Percentiles rank a stretch among this genome's conserved stretches.
phyloP scores from a whole-genome alignment of 2,888 invertebrate species.

The Pristionchus mayeri region DNA sequence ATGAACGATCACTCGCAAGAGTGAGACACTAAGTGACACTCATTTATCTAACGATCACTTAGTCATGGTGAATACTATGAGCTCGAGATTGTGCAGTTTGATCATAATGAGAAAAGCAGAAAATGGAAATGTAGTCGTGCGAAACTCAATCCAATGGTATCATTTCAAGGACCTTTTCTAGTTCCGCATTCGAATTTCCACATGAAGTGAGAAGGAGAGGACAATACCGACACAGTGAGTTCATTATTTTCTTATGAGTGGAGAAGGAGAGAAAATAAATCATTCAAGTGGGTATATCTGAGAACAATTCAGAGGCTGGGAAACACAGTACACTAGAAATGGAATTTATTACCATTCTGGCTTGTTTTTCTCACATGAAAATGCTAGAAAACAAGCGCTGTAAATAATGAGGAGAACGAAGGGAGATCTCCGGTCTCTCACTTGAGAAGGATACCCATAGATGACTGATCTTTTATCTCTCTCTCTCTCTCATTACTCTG shows the following conservation, averaged over 20 bases:
- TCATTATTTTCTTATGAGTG: too few species aligned
- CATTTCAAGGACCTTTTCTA: not conserved
- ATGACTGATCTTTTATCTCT: too few species aligned
- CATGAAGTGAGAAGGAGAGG: too few species aligned
- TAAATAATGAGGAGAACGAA: not conserved
- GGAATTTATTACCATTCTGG: not conserved
- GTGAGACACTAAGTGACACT: not conserved
- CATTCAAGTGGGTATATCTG: too few species aligned
- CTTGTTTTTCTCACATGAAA: not conserved
- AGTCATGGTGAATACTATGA: not conserved
- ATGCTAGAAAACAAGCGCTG: not conserved
- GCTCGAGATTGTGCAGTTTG: not conserved
- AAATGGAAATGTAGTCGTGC: not conserved
- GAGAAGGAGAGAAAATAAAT: too few species aligned
- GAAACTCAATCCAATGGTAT: conserved; percentile 1
- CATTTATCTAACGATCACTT: not conserved
- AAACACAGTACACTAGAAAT: not conserved
- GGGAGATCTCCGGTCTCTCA: not conserved
- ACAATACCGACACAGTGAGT: too few species aligned
- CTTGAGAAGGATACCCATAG: too few species aligned
- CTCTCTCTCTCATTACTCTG: not conserved
- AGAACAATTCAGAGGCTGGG: too few species aligned
- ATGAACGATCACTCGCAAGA: not conserved
- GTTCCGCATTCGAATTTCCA: not conserved
- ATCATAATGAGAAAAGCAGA: not conserved